Percentiles rank a stretch among this genome's conserved stretches.
Evolutionary conservation across 2,113 vertebrate species (phyloP).

Genomic region (Cebus imitator): DNA sequence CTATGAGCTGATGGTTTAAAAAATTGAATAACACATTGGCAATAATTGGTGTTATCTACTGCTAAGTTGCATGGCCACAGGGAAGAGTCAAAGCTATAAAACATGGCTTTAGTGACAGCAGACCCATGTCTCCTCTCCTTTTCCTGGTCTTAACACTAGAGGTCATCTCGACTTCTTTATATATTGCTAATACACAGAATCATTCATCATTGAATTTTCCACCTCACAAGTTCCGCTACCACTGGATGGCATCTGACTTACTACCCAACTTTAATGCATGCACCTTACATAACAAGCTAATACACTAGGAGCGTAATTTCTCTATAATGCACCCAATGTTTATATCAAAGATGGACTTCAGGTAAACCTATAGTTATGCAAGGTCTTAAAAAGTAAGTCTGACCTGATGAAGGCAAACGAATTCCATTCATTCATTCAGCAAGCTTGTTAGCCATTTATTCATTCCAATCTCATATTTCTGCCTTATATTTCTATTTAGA

Average conservation of each 20-base stretch:
- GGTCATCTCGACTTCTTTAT: neutral
- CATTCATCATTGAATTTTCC: neutral
- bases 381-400: constrained; percentile 1
- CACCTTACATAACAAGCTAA: neutral
- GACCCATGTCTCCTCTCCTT: neutral
- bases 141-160: neutral
- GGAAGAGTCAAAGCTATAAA: neutral
- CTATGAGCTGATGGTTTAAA: constrained; percentile 59
- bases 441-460: neutral
- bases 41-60: neutral
- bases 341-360: neutral
- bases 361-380: neutral
- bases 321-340: neutral
- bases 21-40: constrained; percentile 55
- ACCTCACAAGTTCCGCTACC: neutral
- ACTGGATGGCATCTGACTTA: neutral
- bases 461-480: neutral
- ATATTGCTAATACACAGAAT: neutral
- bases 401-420: neutral
- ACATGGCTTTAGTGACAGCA: neutral
- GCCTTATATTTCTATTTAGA: constrained; percentile 10
- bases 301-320: neutral
- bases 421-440: neutral
- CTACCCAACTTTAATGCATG: neutral
- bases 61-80: fast-evolving